Evolutionary conservation across 2,888 invertebrate species (phyloP).

Genomic region (Megalurothrips usitatus): DNA sequence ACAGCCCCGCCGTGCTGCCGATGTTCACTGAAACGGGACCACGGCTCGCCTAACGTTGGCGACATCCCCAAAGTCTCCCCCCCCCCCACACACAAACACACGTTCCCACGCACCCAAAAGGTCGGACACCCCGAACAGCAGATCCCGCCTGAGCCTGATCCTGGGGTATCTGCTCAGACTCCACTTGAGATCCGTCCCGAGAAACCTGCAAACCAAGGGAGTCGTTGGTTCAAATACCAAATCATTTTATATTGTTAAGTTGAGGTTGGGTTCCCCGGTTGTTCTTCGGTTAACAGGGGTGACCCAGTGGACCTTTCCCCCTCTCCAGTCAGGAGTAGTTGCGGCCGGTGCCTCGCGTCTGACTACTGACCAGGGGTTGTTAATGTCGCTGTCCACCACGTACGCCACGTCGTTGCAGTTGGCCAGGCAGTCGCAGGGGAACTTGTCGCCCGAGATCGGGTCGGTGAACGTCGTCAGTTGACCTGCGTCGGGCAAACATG

Average conservation of each 20-base stretch:
- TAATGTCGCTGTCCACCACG: constrained; percentile 52
- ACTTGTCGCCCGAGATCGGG: background rate
- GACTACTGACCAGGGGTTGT: constrained; percentile 48
- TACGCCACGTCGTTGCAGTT: constrained; percentile 69
- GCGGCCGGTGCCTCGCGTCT: no score
- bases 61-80: background rate
- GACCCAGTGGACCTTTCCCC: no score
- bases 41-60: no score
- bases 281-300: no score
- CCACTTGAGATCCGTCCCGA: constrained; percentile 69
- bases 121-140: constrained; percentile 71
- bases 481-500: no score
- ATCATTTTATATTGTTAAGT: background rate
- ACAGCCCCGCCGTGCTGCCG: constrained; percentile 74
- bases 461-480: no score
- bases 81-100: background rate
- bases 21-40: constrained; percentile 56
- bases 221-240: no score
- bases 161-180: constrained; percentile 67
- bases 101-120: constrained; percentile 56
- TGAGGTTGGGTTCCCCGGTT: no score
- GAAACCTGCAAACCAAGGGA: constrained; percentile 52
- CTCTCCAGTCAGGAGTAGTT: no score
- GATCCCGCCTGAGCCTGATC: constrained; percentile 63
- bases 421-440: constrained; percentile 58